A percentile compares a stretch with the other conserved stretches of the same genome.
phyloP scores from a whole-genome alignment of 2,888 invertebrate species.

The Zootermopsis nevadensis region DNA sequence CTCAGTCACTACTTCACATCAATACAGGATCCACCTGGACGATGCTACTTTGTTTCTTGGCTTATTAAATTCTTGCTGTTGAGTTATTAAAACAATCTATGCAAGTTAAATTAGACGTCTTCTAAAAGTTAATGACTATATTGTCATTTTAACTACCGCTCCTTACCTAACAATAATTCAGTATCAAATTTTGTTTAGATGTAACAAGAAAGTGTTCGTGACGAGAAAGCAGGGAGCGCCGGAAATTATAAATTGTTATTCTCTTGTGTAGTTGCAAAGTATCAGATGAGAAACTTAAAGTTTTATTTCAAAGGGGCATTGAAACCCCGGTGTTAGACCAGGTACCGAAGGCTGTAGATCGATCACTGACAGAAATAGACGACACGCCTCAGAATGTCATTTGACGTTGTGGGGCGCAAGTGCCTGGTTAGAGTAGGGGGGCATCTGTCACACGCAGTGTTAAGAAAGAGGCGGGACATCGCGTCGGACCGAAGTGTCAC shows the following conservation, averaged over 20 bases:
- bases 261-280: too few species aligned
- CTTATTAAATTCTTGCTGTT: too few species aligned
- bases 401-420: constrained; percentile 18
- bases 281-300: too few species aligned
- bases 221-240: too few species aligned
- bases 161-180: too few species aligned
- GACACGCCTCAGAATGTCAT: constrained; percentile 31
- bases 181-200: too few species aligned
- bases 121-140: too few species aligned
- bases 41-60: neutral
- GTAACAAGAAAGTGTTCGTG: too few species aligned
- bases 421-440: neutral
- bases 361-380: neutral
- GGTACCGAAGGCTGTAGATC: neutral
- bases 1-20: neutral
- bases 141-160: too few species aligned
- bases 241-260: too few species aligned
- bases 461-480: constrained; percentile 15
- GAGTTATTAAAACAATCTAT: too few species aligned
- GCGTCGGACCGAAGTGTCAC: neutral
- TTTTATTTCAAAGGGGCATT: neutral
- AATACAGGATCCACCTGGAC: neutral
- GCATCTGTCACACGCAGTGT: constrained; percentile 8
- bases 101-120: too few species aligned
- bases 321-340: neutral